Conservation (phyloP, 2,888 invertebrate genomes). For the Agelastica alni region DNA sequence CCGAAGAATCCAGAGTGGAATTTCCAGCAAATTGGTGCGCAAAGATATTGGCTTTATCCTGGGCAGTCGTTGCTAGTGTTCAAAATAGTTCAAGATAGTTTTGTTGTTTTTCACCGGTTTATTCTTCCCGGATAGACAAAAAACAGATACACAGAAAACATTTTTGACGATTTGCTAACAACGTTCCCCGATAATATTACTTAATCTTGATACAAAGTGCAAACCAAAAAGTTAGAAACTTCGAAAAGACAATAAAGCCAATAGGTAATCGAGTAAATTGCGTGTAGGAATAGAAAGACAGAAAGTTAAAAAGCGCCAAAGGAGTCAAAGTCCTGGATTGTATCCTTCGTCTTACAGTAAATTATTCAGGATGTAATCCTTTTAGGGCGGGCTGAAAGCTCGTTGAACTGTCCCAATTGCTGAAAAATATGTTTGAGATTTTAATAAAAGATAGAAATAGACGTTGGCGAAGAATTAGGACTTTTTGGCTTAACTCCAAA, state of each 20-base stretch:
- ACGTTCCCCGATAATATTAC: no score
- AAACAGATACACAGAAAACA: no score
- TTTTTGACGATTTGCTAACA: no score
- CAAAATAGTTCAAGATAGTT: no score
- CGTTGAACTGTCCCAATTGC: conserved; percentile 1
- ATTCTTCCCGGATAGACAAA: no score
- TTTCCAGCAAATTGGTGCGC: no score
- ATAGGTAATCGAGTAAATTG: neutral
- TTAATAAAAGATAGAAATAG: neutral
- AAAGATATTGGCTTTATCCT: no score
- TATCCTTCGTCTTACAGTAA: neutral
- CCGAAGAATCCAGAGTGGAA: no score
- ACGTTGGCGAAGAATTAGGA: neutral
- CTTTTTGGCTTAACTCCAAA: neutral
- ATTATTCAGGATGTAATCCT: conserved; percentile 6
- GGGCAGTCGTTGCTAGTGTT: no score
- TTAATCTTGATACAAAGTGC: no score
- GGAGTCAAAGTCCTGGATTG: neutral
- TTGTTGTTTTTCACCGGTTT: no score
- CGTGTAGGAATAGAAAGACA: neutral
- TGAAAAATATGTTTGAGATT: neutral
- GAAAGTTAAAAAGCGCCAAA: neutral
- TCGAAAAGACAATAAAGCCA: neutral
- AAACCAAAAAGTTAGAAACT: no score
- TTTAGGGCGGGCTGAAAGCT: neutral